Conservation (phyloP, 1,140 invertebrate species). For the Drosophila mojavensis region DNA sequence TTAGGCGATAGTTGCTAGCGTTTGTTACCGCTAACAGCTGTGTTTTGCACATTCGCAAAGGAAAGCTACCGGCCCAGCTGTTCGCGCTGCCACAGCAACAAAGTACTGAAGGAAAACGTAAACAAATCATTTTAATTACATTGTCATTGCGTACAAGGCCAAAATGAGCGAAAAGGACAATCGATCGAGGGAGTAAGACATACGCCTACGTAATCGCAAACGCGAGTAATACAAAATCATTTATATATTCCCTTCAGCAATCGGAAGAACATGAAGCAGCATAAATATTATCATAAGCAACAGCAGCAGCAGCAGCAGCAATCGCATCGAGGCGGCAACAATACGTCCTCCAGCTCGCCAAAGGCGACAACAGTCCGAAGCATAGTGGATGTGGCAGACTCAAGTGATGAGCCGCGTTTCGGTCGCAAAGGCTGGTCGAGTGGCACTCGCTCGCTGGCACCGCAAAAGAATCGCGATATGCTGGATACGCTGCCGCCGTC, state of each 20-base stretch:
- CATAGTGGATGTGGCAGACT: constrained; percentile 77
- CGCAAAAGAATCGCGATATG: constrained; percentile 61
- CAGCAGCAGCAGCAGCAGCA: constrained; percentile 45
- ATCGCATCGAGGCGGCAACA: constrained; percentile 35
- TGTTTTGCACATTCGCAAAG: not conserved
- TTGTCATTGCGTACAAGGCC: not conserved
- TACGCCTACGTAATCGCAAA: constrained; percentile 28
- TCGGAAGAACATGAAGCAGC: constrained; percentile 75
- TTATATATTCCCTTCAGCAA: constrained; percentile 42
- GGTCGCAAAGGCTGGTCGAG: constrained; percentile 56
- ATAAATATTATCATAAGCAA: constrained; percentile 54
- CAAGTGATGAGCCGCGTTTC: constrained; percentile 76
- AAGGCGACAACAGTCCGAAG: constrained; percentile 57
- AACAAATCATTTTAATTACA: constrained; percentile 40
- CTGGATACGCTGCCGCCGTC: constrained; percentile 48
- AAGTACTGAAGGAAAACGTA: constrained; percentile 11
- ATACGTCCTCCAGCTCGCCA: constrained; percentile 70
- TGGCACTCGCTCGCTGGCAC: constrained; percentile 33
- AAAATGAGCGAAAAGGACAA: constrained; percentile 78
- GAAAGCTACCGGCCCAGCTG: not conserved
- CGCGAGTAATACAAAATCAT: not conserved
- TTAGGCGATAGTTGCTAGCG: not conserved
- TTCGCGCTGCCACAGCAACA: constrained; percentile 37
- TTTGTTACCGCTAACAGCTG: constrained; percentile 21
- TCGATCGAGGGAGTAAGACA: constrained; percentile 80